These are phyloP conservation scores for Cotesia chilonis DNA, from an alignment of 1,140 invertebrate species.

Conservation along the genomic window DNA sequence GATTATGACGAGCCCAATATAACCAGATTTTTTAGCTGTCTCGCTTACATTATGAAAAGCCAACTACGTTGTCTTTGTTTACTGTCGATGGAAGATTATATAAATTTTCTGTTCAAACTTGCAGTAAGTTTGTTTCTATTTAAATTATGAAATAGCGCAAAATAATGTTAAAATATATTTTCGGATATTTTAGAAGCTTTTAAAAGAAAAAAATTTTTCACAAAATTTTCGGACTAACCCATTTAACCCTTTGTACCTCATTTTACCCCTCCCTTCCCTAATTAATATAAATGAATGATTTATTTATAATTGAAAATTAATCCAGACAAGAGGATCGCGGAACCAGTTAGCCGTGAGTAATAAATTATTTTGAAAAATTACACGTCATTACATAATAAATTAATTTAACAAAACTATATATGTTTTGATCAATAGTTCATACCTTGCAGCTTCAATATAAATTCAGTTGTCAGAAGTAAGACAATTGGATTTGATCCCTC, in stretches of 20 bases:
- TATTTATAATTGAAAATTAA: constrained; percentile 15
- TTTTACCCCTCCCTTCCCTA: neutral
- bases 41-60: constrained; percentile 86
- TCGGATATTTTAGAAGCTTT: no score
- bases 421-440: constrained; percentile 61
- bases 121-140: constrained; percentile 68
- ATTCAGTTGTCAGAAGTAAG: constrained; percentile 74
- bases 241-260: neutral
- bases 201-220: no score
- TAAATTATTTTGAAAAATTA: constrained; percentile 9
- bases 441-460: constrained; percentile 80
- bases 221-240: no score
- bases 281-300: neutral
- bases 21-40: constrained; percentile 83
- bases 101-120: constrained; percentile 78
- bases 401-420: neutral
- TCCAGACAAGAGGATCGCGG: constrained; percentile 40
- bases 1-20: constrained; percentile 72
- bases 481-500: constrained; percentile 81
- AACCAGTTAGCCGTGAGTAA: constrained; percentile 38
- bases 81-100: constrained; percentile 82
- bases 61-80: constrained; percentile 82
- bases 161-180: no score
- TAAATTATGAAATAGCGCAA: no score
- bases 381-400: no score